Evolutionary conservation across 1,140 invertebrate species (phyloP).

Genomic region (Drosophila orena): DNA sequence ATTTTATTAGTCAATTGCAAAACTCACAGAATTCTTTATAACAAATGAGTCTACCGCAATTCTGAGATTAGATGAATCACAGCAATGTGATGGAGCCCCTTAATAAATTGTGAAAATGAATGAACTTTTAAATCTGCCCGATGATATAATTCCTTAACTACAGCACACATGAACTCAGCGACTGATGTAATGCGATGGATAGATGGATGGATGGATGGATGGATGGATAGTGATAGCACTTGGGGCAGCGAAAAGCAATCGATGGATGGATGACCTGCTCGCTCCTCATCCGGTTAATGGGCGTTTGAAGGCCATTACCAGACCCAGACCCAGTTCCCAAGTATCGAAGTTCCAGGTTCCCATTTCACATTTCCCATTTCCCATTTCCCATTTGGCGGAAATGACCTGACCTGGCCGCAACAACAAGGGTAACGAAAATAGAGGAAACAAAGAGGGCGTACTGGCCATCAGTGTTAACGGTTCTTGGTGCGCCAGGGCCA

Average conservation of each 20-base stretch:
- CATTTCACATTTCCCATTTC: constrained; percentile 7
- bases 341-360: constrained; percentile 6
- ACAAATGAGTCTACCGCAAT: too few relatives aligned
- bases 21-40: too few relatives aligned
- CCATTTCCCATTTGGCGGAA: constrained; percentile 47
- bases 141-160: not conserved
- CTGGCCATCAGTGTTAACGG: constrained; percentile 75
- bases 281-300: constrained; percentile 56
- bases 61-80: too few relatives aligned
- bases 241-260: constrained; percentile 58
- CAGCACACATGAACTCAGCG: not conserved
- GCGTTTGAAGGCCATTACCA: constrained; percentile 67
- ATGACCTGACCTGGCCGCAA: constrained; percentile 64
- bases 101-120: too few relatives aligned
- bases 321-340: constrained; percentile 26
- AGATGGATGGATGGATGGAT: too few relatives aligned
- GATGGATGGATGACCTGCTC: constrained; percentile 59
- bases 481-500: constrained; percentile 49
- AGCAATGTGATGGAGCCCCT: too few relatives aligned
- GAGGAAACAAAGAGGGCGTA: constrained; percentile 3
- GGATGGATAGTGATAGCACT: constrained; percentile 36
- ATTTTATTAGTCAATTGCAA: too few relatives aligned
- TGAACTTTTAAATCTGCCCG: not conserved
- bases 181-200: constrained; percentile 20
- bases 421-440: not conserved